Evolutionary conservation across 2,113 vertebrate genomes (phyloP).

Genomic region (Crotalus tigris): DNA sequence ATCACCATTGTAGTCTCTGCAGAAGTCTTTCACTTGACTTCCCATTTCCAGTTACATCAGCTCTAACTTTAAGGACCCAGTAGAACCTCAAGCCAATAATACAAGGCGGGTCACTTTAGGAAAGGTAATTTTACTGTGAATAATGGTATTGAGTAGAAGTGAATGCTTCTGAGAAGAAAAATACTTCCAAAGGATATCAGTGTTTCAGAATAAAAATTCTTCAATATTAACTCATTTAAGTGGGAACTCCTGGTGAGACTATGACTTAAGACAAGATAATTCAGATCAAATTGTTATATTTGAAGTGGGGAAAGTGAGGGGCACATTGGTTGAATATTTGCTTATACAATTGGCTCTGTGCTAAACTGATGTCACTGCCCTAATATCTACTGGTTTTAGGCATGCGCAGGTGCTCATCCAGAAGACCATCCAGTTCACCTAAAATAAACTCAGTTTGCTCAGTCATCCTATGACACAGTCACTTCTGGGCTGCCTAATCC

Average conservation of each 20-base stretch:
- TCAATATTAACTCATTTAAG: background rate
- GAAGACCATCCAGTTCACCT: background rate
- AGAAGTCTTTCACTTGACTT: background rate
- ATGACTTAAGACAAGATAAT: background rate
- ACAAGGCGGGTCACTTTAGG: background rate
- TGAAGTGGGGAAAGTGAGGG: too few species aligned
- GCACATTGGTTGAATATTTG: background rate
- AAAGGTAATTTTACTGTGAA: background rate
- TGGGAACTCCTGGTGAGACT: background rate
- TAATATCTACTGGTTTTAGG: background rate
- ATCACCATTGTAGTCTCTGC: too few species aligned
- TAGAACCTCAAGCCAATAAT: background rate
- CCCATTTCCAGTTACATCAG: background rate
- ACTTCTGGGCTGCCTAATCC: background rate
- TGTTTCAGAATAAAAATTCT: background rate
- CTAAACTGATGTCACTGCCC: background rate
- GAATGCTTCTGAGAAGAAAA: background rate
- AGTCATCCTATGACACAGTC: background rate
- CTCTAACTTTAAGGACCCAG: background rate
- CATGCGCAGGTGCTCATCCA: background rate
- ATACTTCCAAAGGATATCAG: background rate
- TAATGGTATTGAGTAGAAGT: background rate
- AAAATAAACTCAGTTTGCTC: slow-evolving; percentile 9
- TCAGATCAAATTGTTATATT: background rate
- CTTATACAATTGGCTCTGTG: background rate